Evolutionary conservation across 1,140 invertebrate species (phyloP).

Genomic region (Drosophila kikkawai): DNA sequence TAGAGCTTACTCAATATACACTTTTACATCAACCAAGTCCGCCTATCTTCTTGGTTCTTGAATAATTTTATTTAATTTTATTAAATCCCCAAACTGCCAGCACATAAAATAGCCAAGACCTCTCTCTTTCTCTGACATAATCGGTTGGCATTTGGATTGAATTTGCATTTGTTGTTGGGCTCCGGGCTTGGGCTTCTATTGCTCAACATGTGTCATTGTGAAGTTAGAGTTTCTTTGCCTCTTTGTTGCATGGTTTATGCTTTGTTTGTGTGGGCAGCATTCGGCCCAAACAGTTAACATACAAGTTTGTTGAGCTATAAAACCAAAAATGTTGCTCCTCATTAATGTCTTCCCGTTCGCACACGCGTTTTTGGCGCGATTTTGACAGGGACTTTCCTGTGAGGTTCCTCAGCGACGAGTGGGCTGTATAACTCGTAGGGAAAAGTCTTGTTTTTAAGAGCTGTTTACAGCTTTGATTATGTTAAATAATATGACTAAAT

Average conservation of each 20-base stretch:
- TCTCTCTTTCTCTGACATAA: slow-evolving; percentile 57
- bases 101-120: neutral
- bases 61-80: neutral
- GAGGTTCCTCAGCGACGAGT: neutral
- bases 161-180: slow-evolving; percentile 41
- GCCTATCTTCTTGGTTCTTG: no score
- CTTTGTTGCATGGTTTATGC: slow-evolving; percentile 59
- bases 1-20: neutral
- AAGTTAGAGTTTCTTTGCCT: slow-evolving; percentile 37
- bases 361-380: slow-evolving; percentile 4
- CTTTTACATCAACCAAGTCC: neutral
- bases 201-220: slow-evolving; percentile 52
- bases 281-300: slow-evolving; percentile 23
- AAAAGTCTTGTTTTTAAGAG: neutral
- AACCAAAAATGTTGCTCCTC: slow-evolving; percentile 63
- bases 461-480: neutral
- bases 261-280: slow-evolving; percentile 43
- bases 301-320: slow-evolving; percentile 67
- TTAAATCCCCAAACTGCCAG: neutral
- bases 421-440: neutral
- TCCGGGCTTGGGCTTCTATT: slow-evolving; percentile 1
- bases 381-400: slow-evolving; percentile 2
- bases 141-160: slow-evolving; percentile 45
- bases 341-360: slow-evolving; percentile 6
- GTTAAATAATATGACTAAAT: neutral